Evolutionary conservation across 2,888 invertebrate genomes (phyloP).

Genomic region (Bedellia somnulentella): DNA sequence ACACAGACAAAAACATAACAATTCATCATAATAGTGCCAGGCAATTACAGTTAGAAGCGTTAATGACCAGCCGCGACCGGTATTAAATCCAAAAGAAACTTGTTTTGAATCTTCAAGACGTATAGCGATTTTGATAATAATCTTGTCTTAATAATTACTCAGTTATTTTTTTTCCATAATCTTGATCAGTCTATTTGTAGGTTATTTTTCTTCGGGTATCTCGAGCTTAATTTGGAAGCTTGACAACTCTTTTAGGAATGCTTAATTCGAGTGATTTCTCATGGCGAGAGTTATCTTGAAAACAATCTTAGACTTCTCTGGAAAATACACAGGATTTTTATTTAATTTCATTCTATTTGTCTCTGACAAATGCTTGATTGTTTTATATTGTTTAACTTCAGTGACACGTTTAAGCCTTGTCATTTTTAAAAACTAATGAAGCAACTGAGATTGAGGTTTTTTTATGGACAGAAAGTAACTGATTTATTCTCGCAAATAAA

Average conservation of each 20-base stretch:
- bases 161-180: conserved; percentile 48
- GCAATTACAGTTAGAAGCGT: conserved; percentile 54
- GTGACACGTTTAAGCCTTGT: too few relatives aligned
- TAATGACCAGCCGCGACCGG: conserved; percentile 54
- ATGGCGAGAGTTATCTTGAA: conserved; percentile 30
- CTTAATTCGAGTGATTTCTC: conserved; percentile 44
- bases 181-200: conserved; percentile 50
- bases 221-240: conserved; percentile 37
- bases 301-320: conserved; percentile 21
- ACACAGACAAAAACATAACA: conserved; percentile 44
- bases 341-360: conserved; percentile 7
- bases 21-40: conserved; percentile 55
- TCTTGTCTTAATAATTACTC: conserved; percentile 57
- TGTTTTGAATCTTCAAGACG: conserved; percentile 46
- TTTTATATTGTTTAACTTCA: too few relatives aligned
- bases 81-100: conserved; percentile 48
- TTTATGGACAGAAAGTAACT: too few relatives aligned
- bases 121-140: conserved; percentile 53
- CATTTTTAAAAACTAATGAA: too few relatives aligned
- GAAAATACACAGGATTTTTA: conserved; percentile 11
- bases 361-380: conserved; percentile 1
- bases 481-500: too few relatives aligned
- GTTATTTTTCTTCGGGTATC: conserved; percentile 39
- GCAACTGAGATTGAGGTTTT: too few relatives aligned
- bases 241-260: conserved; percentile 45